phyloP scores from a whole-genome alignment of 2,797 vertebrate species.

The Spheniscus humboldti region DNA sequence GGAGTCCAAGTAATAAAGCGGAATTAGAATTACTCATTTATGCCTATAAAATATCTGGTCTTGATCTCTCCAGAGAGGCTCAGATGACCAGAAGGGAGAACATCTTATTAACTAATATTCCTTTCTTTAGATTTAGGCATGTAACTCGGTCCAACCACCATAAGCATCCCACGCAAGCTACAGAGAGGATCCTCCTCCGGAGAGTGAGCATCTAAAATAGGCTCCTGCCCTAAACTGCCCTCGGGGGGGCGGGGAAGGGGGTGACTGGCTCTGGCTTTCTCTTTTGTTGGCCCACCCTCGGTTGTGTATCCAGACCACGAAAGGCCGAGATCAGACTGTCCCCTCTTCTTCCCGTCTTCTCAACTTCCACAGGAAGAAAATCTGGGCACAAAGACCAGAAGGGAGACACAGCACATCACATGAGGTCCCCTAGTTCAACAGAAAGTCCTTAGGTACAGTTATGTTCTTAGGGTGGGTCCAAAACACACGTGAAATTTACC shows the following conservation, averaged over 20 bases:
- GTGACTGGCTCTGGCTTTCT: not conserved
- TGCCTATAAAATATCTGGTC: not conserved
- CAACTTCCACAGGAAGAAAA: not conserved
- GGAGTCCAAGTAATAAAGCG: not conserved
- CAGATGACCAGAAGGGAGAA: not conserved
- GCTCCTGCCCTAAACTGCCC: not conserved
- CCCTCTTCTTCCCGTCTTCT: not conserved
- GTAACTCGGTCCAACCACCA: not conserved
- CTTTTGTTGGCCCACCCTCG: not conserved
- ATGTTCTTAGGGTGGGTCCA: not conserved
- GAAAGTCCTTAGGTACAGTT: not conserved
- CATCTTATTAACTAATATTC: not conserved
- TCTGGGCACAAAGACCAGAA: not conserved
- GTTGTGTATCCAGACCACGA: not conserved
- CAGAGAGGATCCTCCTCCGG: not conserved
- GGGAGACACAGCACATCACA: not conserved
- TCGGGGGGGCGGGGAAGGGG: rapidly evolving
- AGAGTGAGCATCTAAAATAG: not conserved
- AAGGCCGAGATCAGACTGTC: not conserved
- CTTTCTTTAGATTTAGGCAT: not conserved
- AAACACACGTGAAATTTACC: not conserved
- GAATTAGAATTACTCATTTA: constrained; percentile 14
- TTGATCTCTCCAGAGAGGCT: not conserved
- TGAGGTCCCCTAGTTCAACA: not conserved
- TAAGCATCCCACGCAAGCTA: not conserved